These are phyloP conservation scores for Chlamydotis undulata DNA, from an alignment of 2,113 vertebrate species.

Conservation along the genomic window DNA sequence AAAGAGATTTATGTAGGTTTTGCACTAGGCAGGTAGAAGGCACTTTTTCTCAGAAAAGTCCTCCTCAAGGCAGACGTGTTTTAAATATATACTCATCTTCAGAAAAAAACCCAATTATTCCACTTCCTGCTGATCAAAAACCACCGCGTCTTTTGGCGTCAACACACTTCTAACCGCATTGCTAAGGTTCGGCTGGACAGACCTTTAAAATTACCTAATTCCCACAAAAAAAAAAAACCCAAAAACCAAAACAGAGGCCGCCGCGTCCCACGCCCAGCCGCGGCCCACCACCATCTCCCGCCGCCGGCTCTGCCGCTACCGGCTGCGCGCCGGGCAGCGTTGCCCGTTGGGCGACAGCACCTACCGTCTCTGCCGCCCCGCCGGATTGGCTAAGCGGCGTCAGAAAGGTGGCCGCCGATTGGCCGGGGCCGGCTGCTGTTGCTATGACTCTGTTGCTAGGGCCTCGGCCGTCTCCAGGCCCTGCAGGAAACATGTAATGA, in stretches of 20 bases:
- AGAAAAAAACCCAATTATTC: neutral
- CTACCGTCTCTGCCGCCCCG: neutral
- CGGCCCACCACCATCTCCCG: neutral
- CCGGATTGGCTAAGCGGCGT: slow-evolving; percentile 74
- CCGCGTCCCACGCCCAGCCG: no score
- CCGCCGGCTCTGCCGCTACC: neutral
- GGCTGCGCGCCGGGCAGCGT: neutral
- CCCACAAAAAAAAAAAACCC: no score
- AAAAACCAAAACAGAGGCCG: no score
- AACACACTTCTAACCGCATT: no score
- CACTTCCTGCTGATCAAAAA: neutral
- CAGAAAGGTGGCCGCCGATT: slow-evolving; percentile 75
- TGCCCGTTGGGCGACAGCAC: slow-evolving; percentile 36
- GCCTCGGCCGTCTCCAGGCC: slow-evolving; percentile 79
- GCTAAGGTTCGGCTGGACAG: fast-evolving
- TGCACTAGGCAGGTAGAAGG: neutral
- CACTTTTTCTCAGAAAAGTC: neutral
- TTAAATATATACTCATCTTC: fast-evolving
- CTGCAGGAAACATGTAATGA: slow-evolving; percentile 89
- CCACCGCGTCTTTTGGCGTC: fast-evolving
- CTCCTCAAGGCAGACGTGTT: neutral
- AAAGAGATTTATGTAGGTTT: neutral
- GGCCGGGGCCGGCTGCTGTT: slow-evolving; percentile 82
- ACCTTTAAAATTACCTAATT: fast-evolving
- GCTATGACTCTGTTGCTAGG: slow-evolving; percentile 94